These are phyloP conservation scores for Batillaria attramentaria DNA, from an alignment of 1,140 invertebrate species.

Conservation along the genomic window DNA sequence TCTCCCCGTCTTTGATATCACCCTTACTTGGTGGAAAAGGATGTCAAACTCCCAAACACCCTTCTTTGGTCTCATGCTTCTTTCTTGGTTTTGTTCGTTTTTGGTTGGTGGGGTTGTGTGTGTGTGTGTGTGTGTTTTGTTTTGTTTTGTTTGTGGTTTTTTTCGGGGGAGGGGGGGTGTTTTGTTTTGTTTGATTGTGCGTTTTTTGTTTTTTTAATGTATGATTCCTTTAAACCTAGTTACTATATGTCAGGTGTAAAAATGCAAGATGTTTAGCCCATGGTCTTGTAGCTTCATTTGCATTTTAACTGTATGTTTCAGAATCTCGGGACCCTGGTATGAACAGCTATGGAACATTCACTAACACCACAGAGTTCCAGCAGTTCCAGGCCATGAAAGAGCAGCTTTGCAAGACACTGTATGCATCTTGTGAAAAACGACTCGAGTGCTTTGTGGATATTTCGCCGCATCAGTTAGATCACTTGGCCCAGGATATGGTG, in stretches of 20 bases:
- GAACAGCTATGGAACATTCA: constrained; percentile 44
- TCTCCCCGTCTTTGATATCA: too few relatives aligned
- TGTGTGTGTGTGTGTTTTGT: too few relatives aligned
- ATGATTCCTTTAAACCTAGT: background rate
- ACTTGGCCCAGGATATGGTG: constrained; percentile 83
- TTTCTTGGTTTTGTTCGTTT: too few relatives aligned
- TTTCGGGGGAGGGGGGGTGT: too few relatives aligned
- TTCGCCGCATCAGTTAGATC: constrained; percentile 82
- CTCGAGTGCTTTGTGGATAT: constrained; percentile 86
- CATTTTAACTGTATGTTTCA: constrained; percentile 30
- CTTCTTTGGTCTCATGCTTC: too few relatives aligned
- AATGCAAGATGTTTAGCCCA: background rate
- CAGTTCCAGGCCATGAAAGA: constrained; percentile 32
- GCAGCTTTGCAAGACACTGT: constrained; percentile 81
- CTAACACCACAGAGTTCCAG: constrained; percentile 31
- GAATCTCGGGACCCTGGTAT: constrained; percentile 39
- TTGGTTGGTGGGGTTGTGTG: too few relatives aligned
- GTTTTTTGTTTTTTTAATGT: background rate
- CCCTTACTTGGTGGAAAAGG: too few relatives aligned
- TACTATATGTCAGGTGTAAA: background rate
- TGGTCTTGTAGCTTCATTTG: background rate
- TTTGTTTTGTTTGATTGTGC: background rate
- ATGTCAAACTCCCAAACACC: too few relatives aligned
- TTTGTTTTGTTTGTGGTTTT: constrained; percentile 1
- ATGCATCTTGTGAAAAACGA: constrained; percentile 81